phyloP scores from a whole-genome alignment of 2,888 invertebrate species.

The Lepidochitona cinerea region DNA sequence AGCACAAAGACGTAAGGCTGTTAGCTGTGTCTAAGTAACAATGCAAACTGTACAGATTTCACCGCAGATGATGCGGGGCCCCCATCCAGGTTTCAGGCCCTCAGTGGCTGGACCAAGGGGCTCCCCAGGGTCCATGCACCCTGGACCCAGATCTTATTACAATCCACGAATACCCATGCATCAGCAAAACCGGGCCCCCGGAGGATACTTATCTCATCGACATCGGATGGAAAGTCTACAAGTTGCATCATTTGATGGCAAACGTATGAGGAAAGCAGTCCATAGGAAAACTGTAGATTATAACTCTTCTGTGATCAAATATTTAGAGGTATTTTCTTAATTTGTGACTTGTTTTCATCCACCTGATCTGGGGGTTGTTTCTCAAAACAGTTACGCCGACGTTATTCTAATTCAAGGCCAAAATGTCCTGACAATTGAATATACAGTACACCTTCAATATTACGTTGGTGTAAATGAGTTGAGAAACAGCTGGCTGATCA shows the following conservation, averaged over 20 bases:
- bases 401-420: no score
- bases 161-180: not conserved
- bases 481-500: no score
- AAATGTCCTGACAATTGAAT: no score
- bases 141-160: not conserved
- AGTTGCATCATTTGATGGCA: conserved; percentile 80
- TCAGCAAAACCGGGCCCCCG: not conserved
- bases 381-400: no score
- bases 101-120: not conserved
- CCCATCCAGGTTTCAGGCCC: not conserved
- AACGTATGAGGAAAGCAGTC: conserved; percentile 93
- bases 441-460: no score
- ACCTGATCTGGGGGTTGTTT: no score
- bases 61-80: not conserved
- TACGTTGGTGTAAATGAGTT: no score
- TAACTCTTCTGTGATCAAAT: conserved; percentile 93
- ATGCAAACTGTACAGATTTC: conserved; percentile 1
- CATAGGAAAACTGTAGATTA: conserved; percentile 99
- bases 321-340: conserved; percentile 81
- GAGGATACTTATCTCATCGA: not conserved
- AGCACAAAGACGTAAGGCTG: no score
- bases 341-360: no score
- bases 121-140: not conserved
- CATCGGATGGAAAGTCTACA: conserved; percentile 23
- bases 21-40: no score